Percentiles rank a stretch among this genome's conserved stretches.
These are phyloP conservation scores for Crossocerus cetratus DNA, from an alignment of 2,888 invertebrate genomes.

Conservation along the genomic window DNA sequence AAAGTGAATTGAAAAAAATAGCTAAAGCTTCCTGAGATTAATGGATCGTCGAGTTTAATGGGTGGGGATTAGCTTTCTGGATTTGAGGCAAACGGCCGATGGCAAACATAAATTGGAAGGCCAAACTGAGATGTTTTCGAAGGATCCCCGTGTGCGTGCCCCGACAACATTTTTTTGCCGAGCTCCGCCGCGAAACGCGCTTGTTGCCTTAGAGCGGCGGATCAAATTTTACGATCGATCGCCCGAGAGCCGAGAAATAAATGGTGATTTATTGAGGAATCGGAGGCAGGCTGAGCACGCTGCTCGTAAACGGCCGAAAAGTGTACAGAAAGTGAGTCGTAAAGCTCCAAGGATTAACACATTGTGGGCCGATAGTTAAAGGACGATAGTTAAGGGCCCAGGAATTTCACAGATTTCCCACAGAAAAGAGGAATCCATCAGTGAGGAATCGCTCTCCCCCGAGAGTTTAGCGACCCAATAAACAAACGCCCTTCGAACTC, in stretches of 20 bases:
- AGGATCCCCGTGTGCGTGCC: slow-evolving; percentile 23
- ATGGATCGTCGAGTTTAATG: too few species aligned
- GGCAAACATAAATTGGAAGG: too few species aligned
- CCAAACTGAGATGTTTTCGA: too few species aligned
- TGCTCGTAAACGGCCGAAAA: slow-evolving; percentile 46
- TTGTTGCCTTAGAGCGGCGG: slow-evolving; percentile 33
- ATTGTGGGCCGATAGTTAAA: slow-evolving; percentile 38
- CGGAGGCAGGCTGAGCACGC: slow-evolving; percentile 29
- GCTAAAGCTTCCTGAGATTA: too few species aligned
- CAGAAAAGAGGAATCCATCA: too few species aligned
- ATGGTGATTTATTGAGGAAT: slow-evolving; percentile 50
- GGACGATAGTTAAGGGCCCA: neutral
- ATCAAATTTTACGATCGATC: slow-evolving; percentile 64
- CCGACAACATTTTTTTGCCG: slow-evolving; percentile 1
- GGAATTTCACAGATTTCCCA: too few species aligned
- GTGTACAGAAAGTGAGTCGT: slow-evolving; percentile 54
- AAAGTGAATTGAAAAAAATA: too few species aligned
- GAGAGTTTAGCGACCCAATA: too few species aligned
- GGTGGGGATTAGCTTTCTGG: too few species aligned
- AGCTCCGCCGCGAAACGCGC: slow-evolving; percentile 20
- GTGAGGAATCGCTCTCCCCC: too few species aligned
- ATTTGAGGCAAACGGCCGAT: too few species aligned
- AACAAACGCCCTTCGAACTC: too few species aligned
- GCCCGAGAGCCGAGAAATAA: slow-evolving; percentile 48
- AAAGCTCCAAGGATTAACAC: slow-evolving; percentile 58